Conservation (phyloP, 2,888 invertebrate species). For the Lathronympha strigana region DNA sequence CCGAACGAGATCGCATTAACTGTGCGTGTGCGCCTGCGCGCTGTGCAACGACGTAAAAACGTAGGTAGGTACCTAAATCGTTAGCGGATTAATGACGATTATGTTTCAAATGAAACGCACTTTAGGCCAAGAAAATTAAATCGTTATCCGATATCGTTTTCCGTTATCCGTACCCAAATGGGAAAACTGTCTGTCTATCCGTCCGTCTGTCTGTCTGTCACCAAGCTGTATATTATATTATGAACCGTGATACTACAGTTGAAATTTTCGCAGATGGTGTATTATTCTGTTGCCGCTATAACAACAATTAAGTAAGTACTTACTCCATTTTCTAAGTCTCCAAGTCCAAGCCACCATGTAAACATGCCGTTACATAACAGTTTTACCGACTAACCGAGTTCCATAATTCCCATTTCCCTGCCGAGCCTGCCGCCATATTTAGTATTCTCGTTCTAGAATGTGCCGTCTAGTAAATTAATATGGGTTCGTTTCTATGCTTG, state of each 20-base stretch:
- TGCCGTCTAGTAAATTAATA: neutral
- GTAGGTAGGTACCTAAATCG: neutral
- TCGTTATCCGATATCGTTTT: too few species aligned
- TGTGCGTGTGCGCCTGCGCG: slow-evolving; percentile 14
- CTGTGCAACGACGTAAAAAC: slow-evolving; percentile 18
- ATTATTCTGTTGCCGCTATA: too few species aligned
- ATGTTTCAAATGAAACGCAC: neutral
- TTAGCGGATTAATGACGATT: neutral
- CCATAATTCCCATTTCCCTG: neutral
- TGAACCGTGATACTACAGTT: too few species aligned
- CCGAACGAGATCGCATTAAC: slow-evolving; percentile 57
- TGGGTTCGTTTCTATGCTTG: neutral
- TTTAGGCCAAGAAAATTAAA: too few species aligned
- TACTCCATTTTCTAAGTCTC: neutral
- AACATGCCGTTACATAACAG: neutral
- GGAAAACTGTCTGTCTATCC: too few species aligned
- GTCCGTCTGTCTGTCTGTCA: too few species aligned
- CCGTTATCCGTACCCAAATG: too few species aligned
- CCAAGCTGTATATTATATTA: too few species aligned
- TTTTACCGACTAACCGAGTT: slow-evolving; percentile 2
- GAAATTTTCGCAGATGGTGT: too few species aligned
- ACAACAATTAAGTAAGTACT: too few species aligned
- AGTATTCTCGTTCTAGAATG: neutral
- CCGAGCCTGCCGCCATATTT: neutral
- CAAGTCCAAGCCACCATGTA: neutral